Percentiles rank a stretch among this genome's conserved stretches.
These are phyloP conservation scores for Polydrusus tereticollis DNA, from an alignment of 2,888 invertebrate species.

Conservation along the genomic window DNA sequence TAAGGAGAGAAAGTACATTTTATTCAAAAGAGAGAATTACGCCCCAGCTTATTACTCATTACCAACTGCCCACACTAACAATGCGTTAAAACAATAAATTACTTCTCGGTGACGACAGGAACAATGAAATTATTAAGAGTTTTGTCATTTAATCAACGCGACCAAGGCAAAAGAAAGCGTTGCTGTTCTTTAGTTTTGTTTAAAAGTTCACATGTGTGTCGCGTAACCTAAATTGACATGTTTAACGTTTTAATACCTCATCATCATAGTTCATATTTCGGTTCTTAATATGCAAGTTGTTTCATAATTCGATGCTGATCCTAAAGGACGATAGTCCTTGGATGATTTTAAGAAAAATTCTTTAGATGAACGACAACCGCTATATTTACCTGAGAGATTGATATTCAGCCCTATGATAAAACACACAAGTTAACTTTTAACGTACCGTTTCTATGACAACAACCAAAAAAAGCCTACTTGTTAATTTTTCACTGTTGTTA, in stretches of 20 bases:
- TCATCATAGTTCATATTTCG: too few species aligned
- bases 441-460: too few species aligned
- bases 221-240: background rate
- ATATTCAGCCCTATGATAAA: too few species aligned
- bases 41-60: conserved; percentile 35
- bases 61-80: conserved; percentile 26
- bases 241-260: background rate
- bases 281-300: too few species aligned
- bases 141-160: conserved; percentile 35
- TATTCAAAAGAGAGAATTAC: conserved; percentile 21
- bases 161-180: conserved; percentile 41
- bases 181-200: conserved; percentile 17
- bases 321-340: too few species aligned
- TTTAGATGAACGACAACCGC: too few species aligned
- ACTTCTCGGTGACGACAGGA: conserved; percentile 36
- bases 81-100: conserved; percentile 39
- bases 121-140: conserved; percentile 42
- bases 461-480: too few species aligned
- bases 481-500: too few species aligned
- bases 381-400: too few species aligned
- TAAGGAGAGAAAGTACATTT: conserved; percentile 37
- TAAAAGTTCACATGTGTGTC: conserved; percentile 13
- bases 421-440: too few species aligned
- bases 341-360: too few species aligned
- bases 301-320: too few species aligned